Percentiles rank a stretch among this genome's conserved stretches.
These are phyloP conservation scores for Chrysomallon squamiferum DNA, from an alignment of 1,140 invertebrate genomes.

Conservation along the genomic window DNA sequence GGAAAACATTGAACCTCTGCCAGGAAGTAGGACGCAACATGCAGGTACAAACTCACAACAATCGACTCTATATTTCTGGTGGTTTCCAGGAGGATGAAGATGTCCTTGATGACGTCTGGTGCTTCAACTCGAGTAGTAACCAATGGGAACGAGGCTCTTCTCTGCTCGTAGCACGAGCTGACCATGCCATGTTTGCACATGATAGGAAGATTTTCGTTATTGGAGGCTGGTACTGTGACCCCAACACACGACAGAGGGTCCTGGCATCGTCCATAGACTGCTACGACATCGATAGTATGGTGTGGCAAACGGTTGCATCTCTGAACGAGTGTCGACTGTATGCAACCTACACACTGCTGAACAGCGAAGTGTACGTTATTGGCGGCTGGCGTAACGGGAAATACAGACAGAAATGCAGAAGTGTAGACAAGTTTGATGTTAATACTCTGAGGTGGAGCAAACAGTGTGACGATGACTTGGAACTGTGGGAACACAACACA, in stretches of 20 bases:
- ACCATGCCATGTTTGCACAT: conserved; percentile 74
- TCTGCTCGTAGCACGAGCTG: conserved; percentile 73
- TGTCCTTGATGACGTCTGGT: conserved; percentile 69
- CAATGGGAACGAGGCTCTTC: conserved; percentile 68
- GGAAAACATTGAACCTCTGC: conserved; percentile 69
- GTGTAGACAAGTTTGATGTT: conserved; percentile 36
- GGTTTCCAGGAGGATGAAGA: conserved; percentile 68
- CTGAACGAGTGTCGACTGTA: conserved; percentile 76
- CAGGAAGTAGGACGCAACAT: conserved; percentile 71
- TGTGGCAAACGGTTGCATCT: conserved; percentile 71
- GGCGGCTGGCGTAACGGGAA: conserved; percentile 69
- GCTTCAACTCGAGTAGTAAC: conserved; percentile 69
- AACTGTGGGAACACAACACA: conserved; percentile 51
- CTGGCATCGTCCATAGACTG: conserved; percentile 74
- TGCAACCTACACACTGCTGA: conserved; percentile 71
- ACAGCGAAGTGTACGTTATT: conserved; percentile 74
- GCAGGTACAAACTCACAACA: conserved; percentile 70
- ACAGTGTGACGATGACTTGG: conserved; percentile 11
- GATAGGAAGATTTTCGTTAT: conserved; percentile 72
- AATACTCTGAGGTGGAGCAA: conserved; percentile 22
- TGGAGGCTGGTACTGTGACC: conserved; percentile 76
- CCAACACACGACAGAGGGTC: conserved; percentile 66
- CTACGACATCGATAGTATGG: conserved; percentile 70
- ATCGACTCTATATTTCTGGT: conserved; percentile 69
- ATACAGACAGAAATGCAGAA: conserved; percentile 32